Percentiles rank a stretch among this genome's conserved stretches.
Conservation (phyloP, 2,113 vertebrate species). For the Xenopus laevis region DNA sequence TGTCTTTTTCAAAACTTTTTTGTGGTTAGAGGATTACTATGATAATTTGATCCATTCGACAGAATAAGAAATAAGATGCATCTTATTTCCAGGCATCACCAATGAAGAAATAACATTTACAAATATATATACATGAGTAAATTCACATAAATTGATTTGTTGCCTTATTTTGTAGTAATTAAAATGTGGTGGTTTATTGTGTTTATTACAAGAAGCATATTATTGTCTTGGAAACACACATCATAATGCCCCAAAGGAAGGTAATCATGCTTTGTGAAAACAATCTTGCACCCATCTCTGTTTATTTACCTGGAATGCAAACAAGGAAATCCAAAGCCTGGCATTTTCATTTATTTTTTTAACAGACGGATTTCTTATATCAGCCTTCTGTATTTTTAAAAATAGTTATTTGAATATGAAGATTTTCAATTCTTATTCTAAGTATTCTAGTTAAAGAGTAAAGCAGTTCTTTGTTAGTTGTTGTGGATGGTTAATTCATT, state of each 20-base stretch:
- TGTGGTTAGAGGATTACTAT: conserved; percentile 31
- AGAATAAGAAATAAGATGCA: conserved; percentile 19
- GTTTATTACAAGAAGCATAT: conserved; percentile 32
- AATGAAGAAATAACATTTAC: conserved; percentile 7
- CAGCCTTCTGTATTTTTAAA: too few relatives aligned
- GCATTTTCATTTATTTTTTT: too few relatives aligned
- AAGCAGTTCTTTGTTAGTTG: too few relatives aligned
- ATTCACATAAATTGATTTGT: conserved; percentile 10
- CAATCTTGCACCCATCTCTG: conserved; percentile 9
- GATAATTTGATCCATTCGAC: conserved; percentile 6
- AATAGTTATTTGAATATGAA: too few relatives aligned
- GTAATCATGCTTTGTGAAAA: conserved; percentile 16
- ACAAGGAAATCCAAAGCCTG: neutral
- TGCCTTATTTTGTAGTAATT: conserved; percentile 6
- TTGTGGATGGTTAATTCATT: too few relatives aligned
- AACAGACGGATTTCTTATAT: too few relatives aligned
- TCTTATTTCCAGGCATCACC: conserved; percentile 5
- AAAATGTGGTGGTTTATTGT: conserved; percentile 24
- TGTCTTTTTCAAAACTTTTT: conserved; percentile 13
- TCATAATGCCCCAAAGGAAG: conserved; percentile 21
- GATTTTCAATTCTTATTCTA: too few relatives aligned
- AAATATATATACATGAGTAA: neutral
- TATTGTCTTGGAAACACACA: conserved; percentile 19
- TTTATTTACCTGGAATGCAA: neutral
- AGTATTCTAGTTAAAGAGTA: too few relatives aligned